Conservation (phyloP, 92 coral and sea anemone species). For the Montipora capitata region DNA sequence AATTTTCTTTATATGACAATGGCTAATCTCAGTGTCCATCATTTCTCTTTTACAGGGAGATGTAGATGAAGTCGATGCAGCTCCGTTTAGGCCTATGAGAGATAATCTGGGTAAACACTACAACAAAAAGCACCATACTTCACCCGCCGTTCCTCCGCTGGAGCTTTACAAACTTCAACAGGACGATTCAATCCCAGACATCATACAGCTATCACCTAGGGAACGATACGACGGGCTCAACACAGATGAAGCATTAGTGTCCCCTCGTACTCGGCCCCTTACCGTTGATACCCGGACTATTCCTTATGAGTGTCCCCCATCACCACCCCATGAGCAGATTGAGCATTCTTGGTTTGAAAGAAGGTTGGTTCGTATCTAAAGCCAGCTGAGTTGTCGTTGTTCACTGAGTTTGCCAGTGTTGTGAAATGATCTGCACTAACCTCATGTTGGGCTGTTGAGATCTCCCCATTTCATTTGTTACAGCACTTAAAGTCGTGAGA, state of each 20-base stretch:
- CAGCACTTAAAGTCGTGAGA: no score
- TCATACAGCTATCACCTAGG: conserved; percentile 91
- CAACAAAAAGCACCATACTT: conserved; percentile 64
- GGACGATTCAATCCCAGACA: conserved; percentile 73
- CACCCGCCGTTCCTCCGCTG: conserved; percentile 90
- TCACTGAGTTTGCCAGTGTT: no score
- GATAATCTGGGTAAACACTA: conserved; percentile 26
- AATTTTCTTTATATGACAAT: no score
- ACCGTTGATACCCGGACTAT: conserved; percentile 89
- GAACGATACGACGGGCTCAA: conserved; percentile 93
- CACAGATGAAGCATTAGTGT: conserved; percentile 92
- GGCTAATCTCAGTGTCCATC: no score
- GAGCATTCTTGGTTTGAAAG: conserved; percentile 97
- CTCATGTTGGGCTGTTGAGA: no score
- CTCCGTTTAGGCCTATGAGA: conserved; percentile 22
- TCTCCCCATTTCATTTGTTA: no score
- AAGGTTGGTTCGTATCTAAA: conserved; percentile 67
- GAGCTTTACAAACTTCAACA: conserved; percentile 93
- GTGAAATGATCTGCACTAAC: no score
- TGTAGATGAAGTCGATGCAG: conserved; percentile 43
- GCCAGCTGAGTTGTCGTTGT: not conserved
- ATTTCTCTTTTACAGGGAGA: conserved; percentile 17
- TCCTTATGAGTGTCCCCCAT: conserved; percentile 97
- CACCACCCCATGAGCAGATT: conserved; percentile 95
- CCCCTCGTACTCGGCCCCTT: conserved; percentile 96